Conservation (phyloP, 2,797 vertebrate genomes). For the Perodicticus potto region DNA sequence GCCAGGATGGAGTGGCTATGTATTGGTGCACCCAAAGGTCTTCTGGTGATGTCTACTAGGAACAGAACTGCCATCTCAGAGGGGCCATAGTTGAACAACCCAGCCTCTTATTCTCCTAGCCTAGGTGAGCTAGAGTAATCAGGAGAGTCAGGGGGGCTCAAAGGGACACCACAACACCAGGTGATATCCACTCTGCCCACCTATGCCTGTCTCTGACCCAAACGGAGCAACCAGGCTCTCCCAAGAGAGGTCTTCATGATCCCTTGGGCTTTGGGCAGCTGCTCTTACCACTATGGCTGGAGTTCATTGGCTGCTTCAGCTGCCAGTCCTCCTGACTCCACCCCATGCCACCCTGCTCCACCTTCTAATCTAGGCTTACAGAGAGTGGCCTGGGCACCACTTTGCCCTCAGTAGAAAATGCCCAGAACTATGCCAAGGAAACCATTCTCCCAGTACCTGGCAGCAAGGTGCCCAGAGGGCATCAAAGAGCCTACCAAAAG, state of each 20-base stretch:
- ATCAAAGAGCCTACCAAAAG: background rate
- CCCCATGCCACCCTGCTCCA: background rate
- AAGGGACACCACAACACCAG: background rate
- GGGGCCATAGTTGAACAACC: background rate
- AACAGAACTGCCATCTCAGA: conserved; percentile 28
- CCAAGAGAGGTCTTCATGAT: conserved; percentile 11
- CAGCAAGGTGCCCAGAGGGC: background rate
- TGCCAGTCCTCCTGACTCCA: background rate
- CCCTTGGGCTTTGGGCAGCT: background rate
- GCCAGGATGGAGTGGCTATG: background rate
- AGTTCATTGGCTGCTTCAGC: conserved; percentile 1
- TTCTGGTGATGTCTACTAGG: background rate
- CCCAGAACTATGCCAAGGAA: background rate
- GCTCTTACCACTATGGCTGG: background rate
- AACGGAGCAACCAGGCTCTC: background rate
- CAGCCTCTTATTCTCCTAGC: background rate
- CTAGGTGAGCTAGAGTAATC: background rate
- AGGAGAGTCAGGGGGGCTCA: background rate
- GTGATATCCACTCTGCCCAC: background rate
- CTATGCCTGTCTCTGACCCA: background rate
- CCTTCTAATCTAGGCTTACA: background rate
- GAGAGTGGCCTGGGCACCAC: background rate
- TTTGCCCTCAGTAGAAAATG: background rate
- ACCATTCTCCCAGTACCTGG: background rate
- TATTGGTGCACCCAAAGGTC: background rate